Conservation (phyloP, 2,113 vertebrate species). For the Gnathonemus longibarbis region DNA sequence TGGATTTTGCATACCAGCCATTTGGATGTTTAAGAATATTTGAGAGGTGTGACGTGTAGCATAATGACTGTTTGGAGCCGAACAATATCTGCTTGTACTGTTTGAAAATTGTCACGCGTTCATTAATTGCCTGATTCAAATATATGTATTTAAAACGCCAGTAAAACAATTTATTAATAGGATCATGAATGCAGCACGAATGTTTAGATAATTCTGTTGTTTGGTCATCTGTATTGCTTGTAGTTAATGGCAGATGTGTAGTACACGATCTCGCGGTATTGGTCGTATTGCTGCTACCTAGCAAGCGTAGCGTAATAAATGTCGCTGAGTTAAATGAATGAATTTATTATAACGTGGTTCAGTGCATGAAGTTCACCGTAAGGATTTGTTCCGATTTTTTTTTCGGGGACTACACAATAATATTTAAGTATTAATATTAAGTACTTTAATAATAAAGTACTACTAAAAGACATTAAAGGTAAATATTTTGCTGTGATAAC, state of each 20-base stretch:
- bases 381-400: not conserved
- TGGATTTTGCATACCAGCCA: not conserved
- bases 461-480: not conserved
- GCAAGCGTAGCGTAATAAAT: not conserved
- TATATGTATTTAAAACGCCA: not conserved
- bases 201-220: not conserved
- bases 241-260: not conserved
- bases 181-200: not conserved
- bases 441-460: no score
- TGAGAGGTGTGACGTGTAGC: not conserved
- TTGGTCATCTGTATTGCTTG: not conserved
- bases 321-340: not conserved
- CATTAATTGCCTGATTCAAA: not conserved
- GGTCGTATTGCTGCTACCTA: not conserved
- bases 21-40: not conserved
- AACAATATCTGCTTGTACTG: not conserved
- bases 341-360: not conserved
- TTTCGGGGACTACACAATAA: not conserved
- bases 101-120: not conserved
- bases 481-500: not conserved
- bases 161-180: not conserved
- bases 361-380: not conserved
- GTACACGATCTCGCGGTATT: not conserved
- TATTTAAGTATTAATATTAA: not conserved
- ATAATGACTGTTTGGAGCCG: not conserved